These are phyloP conservation scores for Anisognathus igniventris DNA, from an alignment of 2,797 vertebrate genomes.

Conservation along the genomic window DNA sequence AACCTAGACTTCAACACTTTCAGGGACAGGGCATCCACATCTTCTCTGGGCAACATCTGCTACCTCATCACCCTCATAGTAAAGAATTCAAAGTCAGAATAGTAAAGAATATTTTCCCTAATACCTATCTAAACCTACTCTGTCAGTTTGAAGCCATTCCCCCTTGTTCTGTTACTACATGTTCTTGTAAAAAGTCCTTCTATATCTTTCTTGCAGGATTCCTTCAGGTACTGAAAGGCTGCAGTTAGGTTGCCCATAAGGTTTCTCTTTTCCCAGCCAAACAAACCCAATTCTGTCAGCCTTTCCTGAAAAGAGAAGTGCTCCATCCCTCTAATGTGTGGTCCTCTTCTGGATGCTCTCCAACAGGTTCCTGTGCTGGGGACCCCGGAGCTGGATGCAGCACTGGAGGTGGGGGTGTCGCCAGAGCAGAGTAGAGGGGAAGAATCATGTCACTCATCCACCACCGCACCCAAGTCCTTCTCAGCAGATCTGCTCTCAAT, in stretches of 20 bases:
- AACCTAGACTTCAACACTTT: neutral
- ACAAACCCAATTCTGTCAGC: neutral
- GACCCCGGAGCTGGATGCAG: neutral
- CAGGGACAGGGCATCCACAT: neutral
- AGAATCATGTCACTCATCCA: neutral
- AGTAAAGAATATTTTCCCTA: neutral
- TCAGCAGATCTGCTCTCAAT: neutral
- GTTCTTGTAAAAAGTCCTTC: neutral
- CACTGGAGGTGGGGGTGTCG: neutral
- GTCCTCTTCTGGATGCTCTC: neutral
- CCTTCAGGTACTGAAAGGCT: neutral
- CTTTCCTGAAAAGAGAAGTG: neutral
- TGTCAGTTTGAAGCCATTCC: neutral
- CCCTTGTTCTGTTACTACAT: neutral
- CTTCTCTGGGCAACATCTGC: neutral
- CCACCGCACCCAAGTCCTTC: neutral
- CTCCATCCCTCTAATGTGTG: neutral
- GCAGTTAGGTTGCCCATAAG: neutral
- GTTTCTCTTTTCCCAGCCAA: neutral
- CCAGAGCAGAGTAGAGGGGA: neutral
- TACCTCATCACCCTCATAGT: neutral
- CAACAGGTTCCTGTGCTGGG: neutral
- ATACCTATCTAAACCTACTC: neutral
- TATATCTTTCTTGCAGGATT: neutral
- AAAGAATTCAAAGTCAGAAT: neutral